Evolutionary conservation across 2,888 invertebrate genomes (phyloP).

Genomic region (Nemapogon koenigi): DNA sequence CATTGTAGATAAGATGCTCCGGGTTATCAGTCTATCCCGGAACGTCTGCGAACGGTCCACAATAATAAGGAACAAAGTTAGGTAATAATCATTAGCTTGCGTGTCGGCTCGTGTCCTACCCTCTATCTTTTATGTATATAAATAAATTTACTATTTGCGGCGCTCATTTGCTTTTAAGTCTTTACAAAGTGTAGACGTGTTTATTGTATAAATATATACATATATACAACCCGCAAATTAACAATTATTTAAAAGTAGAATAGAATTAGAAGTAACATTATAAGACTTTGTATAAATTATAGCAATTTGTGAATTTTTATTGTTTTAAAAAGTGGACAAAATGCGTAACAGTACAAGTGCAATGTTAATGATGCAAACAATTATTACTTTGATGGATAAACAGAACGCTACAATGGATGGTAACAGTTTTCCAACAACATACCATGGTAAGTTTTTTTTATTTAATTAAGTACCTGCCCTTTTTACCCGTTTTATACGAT

Average conservation of each 20-base stretch:
- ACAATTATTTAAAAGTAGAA: too few relatives aligned
- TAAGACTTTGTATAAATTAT: not conserved
- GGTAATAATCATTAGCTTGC: not conserved
- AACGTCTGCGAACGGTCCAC: slow-evolving; percentile 60
- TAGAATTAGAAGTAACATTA: too few relatives aligned
- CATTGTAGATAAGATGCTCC: slow-evolving; percentile 43
- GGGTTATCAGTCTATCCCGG: slow-evolving; percentile 56
- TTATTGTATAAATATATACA: too few relatives aligned
- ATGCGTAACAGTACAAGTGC: slow-evolving; percentile 58
- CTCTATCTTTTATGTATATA: too few relatives aligned
- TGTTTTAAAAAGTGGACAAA: slow-evolving; percentile 8
- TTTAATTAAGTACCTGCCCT: too few relatives aligned
- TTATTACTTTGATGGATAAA: slow-evolving; percentile 56
- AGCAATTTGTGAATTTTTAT: too few relatives aligned
- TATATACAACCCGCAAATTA: too few relatives aligned
- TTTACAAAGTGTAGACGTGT: too few relatives aligned
- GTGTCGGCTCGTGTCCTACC: not conserved
- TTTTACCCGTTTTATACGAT: not conserved
- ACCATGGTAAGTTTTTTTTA: slow-evolving; percentile 41
- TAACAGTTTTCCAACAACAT: slow-evolving; percentile 37
- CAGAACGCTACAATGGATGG: slow-evolving; percentile 45
- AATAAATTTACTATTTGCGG: too few relatives aligned
- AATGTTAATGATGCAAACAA: slow-evolving; percentile 55
- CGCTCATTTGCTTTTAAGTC: too few relatives aligned
- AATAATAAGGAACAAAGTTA: slow-evolving; percentile 15